Evolutionary conservation across 30 jellyfish, hydroid and myxozoan genomes (phyloP).

Genomic region (Aurelia sp.): DNA sequence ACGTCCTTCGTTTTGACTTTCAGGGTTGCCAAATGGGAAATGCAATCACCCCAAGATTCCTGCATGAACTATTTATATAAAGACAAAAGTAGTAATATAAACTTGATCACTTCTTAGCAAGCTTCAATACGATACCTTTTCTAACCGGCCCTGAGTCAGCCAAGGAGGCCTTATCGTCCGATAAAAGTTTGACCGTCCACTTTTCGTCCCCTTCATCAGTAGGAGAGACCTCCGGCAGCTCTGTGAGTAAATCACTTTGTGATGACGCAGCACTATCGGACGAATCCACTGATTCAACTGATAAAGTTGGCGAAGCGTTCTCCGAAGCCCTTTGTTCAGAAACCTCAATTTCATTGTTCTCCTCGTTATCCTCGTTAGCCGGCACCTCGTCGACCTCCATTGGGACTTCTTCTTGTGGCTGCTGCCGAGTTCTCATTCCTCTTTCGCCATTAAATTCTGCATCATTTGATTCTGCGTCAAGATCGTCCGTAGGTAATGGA

Average conservation of each 20-base stretch:
- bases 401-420: background rate
- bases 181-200: constrained; percentile 88
- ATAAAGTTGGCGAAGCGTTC: background rate
- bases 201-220: constrained; percentile 54
- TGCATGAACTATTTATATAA: too few relatives aligned
- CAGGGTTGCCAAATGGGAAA: too few relatives aligned
- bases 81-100: constrained; percentile 1
- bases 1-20: too few relatives aligned
- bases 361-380: background rate
- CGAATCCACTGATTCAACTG: background rate
- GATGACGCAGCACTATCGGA: constrained; percentile 18
- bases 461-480: too few relatives aligned
- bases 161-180: constrained; percentile 53
- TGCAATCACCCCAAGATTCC: too few relatives aligned
- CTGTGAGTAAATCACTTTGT: constrained; percentile 42
- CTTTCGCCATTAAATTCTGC: background rate
- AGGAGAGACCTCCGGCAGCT: constrained; percentile 25
- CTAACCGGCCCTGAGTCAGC: constrained; percentile 74
- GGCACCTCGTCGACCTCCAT: background rate
- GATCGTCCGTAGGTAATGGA: constrained; percentile 78
- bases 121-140: constrained; percentile 95
- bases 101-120: constrained; percentile 83
- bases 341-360: background rate
- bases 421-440: background rate
- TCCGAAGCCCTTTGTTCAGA: constrained; percentile 1